Evolutionary conservation across 2,797 vertebrate species (phyloP).

Genomic region (Microcaecilia unicolor): DNA sequence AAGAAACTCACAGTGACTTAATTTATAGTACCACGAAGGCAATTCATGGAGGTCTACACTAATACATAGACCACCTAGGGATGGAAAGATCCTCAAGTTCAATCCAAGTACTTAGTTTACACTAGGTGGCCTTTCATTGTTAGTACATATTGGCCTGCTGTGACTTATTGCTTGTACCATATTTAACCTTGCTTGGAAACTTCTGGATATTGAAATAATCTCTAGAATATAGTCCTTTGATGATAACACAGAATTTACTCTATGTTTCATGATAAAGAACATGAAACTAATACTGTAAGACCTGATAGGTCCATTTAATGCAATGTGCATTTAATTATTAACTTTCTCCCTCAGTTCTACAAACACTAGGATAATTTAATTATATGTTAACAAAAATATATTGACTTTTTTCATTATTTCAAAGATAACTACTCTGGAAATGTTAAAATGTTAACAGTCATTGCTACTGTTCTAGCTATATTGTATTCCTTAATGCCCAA

Average conservation of each 20-base stretch:
- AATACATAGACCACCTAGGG: slow-evolving; percentile 1
- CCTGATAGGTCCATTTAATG: slow-evolving; percentile 6
- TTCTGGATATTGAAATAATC: slow-evolving; percentile 15
- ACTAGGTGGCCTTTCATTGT: slow-evolving; percentile 17
- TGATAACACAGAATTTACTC: slow-evolving; percentile 16
- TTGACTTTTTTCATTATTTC: slow-evolving; percentile 12
- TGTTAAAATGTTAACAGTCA: no score
- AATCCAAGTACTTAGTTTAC: no score
- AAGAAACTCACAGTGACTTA: slow-evolving; percentile 24
- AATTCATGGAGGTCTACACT: slow-evolving; percentile 15
- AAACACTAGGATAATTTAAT: not conserved
- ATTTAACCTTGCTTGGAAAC: slow-evolving; percentile 21
- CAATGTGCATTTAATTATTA: not conserved
- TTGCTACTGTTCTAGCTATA: no score
- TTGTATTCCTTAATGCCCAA: no score
- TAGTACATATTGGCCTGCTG: slow-evolving; percentile 6
- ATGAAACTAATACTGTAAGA: slow-evolving; percentile 5
- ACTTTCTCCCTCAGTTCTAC: not conserved
- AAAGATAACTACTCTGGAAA: no score
- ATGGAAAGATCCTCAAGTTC: slow-evolving; percentile 19
- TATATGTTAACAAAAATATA: no score
- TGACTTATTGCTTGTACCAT: slow-evolving; percentile 20
- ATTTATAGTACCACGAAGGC: slow-evolving; percentile 15
- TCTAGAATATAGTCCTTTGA: slow-evolving; percentile 22
- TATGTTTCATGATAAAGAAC: slow-evolving; percentile 13